Evolutionary conservation across 2,113 vertebrate genomes (phyloP).

Genomic region (Planiliza haematocheilus): DNA sequence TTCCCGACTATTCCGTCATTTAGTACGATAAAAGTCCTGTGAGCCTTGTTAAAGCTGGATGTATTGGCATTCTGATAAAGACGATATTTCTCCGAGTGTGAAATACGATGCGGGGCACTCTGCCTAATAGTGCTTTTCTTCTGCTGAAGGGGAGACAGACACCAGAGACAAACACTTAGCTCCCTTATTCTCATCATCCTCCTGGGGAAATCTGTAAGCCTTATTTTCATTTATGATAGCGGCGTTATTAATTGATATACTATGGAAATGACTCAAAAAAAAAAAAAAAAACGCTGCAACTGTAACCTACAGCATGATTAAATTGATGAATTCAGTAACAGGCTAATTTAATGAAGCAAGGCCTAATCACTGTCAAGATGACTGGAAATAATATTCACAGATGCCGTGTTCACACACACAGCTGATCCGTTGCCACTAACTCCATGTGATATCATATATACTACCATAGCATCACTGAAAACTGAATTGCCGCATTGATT

Average conservation of each 20-base stretch:
- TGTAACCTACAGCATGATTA: background rate
- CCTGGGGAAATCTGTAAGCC: background rate
- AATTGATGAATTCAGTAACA: background rate
- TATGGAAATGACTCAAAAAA: background rate
- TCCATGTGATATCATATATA: background rate
- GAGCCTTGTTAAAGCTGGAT: constrained; percentile 55
- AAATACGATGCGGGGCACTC: constrained; percentile 44
- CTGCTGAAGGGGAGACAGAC: constrained; percentile 39
- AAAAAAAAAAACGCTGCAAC: too few species aligned
- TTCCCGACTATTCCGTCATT: constrained; percentile 25
- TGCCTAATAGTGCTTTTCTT: constrained; percentile 45
- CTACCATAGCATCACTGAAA: too few species aligned
- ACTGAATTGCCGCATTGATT: too few species aligned
- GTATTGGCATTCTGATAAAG: constrained; percentile 59
- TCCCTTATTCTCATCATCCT: constrained; percentile 4
- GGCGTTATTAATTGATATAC: background rate
- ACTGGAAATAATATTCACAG: background rate
- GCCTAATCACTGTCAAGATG: background rate
- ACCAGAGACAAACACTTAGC: constrained; percentile 15
- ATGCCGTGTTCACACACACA: background rate
- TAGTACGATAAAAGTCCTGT: constrained; percentile 21
- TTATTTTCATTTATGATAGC: constrained; percentile 30
- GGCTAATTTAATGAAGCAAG: background rate
- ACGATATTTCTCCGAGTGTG: constrained; percentile 44
- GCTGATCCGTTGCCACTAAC: background rate